Conservation (phyloP, 2,797 vertebrate species). For the Steatocranus sp. region DNA sequence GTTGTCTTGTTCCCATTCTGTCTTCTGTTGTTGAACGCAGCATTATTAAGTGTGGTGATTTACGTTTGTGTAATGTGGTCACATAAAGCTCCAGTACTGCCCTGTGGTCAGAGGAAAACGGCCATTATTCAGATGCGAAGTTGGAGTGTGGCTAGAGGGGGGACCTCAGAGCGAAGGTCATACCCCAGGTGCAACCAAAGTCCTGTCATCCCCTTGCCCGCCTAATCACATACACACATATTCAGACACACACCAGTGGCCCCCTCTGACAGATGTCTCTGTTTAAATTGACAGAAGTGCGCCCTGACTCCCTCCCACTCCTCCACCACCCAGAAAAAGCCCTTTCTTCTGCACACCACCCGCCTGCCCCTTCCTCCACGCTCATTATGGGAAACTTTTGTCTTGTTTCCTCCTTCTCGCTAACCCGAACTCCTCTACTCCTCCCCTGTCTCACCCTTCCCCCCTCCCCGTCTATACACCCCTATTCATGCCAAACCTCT, state of each 20-base stretch:
- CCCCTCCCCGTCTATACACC: conserved; percentile 39
- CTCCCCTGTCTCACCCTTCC: conserved; percentile 60
- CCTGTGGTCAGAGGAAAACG: conserved; percentile 42
- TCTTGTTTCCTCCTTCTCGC: conserved; percentile 69
- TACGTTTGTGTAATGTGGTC: background rate
- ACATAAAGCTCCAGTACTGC: conserved; percentile 9
- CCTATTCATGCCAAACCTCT: conserved; percentile 56
- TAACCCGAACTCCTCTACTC: conserved; percentile 52
- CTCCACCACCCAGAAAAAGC: conserved; percentile 49
- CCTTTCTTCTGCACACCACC: conserved; percentile 55
- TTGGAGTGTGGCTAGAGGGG: conserved; percentile 48
- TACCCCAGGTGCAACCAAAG: conserved; percentile 63
- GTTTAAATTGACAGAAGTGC: conserved; percentile 75
- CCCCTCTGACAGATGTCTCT: conserved; percentile 77
- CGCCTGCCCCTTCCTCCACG: conserved; percentile 61
- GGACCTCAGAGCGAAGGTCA: conserved; percentile 42
- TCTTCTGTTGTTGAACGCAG: background rate
- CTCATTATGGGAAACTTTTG: conserved; percentile 77
- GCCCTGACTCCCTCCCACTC: conserved; percentile 51
- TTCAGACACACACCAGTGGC: conserved; percentile 34
- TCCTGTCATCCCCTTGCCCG: conserved; percentile 38
- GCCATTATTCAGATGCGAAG: conserved; percentile 38
- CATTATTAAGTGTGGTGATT: background rate
- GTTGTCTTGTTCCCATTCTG: background rate
- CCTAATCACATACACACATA: conserved; percentile 44